phyloP scores from a whole-genome alignment of 2,888 invertebrate species.

The Crocallis elinguaria region DNA sequence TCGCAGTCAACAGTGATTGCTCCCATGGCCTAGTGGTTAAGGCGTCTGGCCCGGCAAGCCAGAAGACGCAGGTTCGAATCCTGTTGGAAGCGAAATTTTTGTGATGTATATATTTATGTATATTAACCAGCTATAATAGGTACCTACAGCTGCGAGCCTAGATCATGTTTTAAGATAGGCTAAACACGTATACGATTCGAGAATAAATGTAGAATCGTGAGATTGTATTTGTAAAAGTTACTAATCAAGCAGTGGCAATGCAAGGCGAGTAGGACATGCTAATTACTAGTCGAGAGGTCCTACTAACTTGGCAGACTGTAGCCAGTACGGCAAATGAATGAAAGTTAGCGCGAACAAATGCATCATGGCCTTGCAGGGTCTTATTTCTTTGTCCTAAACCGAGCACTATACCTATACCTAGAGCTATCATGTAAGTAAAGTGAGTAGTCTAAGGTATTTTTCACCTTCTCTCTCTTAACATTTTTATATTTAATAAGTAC shows the following conservation, averaged over 20 bases:
- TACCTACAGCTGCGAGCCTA: conserved; percentile 12
- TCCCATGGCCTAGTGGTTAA: too few relatives aligned
- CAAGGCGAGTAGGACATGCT: conserved; percentile 38
- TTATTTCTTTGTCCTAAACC: not conserved
- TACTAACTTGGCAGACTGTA: conserved; percentile 47
- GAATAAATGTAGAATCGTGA: conserved; percentile 14
- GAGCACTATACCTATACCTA: too few relatives aligned
- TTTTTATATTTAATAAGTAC: too few relatives aligned
- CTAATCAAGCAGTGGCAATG: conserved; percentile 27
- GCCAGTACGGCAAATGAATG: conserved; percentile 12
- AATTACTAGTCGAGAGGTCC: conserved; percentile 52
- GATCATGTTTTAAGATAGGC: conserved; percentile 19
- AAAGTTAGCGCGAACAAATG: conserved; percentile 1
- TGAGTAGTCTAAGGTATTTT: too few relatives aligned
- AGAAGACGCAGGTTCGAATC: too few relatives aligned
- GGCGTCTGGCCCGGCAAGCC: too few relatives aligned
- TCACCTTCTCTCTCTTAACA: too few relatives aligned
- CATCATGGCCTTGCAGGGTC: not conserved
- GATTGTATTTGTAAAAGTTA: conserved; percentile 18
- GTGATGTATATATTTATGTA: too few relatives aligned
- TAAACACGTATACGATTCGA: conserved; percentile 24
- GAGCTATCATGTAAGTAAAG: too few relatives aligned
- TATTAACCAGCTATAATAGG: too few relatives aligned
- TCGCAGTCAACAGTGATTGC: too few relatives aligned
- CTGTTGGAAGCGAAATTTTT: too few relatives aligned